A percentile compares a stretch with the other conserved stretches of the same genome.
These are phyloP conservation scores for Buteo buteo DNA, from an alignment of 2,113 vertebrate species.

Conservation along the genomic window DNA sequence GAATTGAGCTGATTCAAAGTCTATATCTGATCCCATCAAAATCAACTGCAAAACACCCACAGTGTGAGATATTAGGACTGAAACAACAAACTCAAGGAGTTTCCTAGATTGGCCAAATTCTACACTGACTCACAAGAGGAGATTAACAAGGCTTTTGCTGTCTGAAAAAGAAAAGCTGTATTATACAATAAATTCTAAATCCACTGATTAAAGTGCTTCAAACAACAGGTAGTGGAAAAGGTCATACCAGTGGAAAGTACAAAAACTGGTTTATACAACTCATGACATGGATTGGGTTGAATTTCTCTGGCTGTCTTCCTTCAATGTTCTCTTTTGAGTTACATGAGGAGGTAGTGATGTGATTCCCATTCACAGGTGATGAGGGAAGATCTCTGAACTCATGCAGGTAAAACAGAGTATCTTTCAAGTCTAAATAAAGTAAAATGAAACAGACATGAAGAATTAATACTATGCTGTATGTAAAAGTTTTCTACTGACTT, in stretches of 20 bases:
- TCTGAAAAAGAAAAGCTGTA: neutral
- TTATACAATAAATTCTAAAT: neutral
- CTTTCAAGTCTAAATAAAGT: slow-evolving; percentile 9
- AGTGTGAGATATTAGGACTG: neutral
- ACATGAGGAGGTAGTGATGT: neutral
- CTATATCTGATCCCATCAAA: neutral
- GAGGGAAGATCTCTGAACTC: neutral
- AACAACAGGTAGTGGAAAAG: neutral
- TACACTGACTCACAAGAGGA: neutral
- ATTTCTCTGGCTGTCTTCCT: neutral
- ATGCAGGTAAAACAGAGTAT: neutral
- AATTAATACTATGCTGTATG: neutral
- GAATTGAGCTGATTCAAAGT: neutral
- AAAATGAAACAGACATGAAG: neutral
- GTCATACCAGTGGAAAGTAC: neutral
- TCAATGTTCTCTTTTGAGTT: neutral
- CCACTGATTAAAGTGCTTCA: neutral
- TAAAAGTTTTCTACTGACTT: neutral
- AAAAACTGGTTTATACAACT: neutral
- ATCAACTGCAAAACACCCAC: neutral
- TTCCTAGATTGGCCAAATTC: neutral
- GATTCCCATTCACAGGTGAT: neutral
- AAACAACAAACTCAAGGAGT: neutral
- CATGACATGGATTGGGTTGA: neutral
- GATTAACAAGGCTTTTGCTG: neutral